Evolutionary conservation across 2,113 vertebrate species (phyloP).

Genomic region (Ptilonorhynchus violaceus): DNA sequence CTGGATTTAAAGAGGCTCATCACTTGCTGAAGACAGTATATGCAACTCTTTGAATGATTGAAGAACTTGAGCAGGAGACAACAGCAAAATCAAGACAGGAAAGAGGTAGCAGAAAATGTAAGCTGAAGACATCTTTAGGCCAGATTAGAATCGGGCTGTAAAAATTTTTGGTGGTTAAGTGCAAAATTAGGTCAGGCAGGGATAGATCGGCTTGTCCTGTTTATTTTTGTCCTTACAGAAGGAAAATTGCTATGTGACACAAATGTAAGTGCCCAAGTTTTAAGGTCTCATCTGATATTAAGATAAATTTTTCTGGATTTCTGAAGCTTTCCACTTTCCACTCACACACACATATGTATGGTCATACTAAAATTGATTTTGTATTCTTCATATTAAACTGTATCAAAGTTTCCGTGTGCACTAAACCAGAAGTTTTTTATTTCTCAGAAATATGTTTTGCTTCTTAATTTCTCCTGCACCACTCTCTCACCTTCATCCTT

Average conservation of each 20-base stretch:
- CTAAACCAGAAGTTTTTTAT: not conserved
- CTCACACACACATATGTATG: no score
- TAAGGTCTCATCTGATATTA: not conserved
- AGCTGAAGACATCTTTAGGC: not conserved
- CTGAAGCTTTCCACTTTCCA: no score
- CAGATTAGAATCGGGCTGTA: not conserved
- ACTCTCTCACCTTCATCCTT: not conserved
- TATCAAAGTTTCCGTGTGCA: not conserved
- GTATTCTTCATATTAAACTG: not conserved
- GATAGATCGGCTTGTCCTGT: not conserved
- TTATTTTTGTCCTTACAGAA: not conserved
- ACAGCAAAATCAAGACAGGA: not conserved
- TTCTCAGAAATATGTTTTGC: not conserved
- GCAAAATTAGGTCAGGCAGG: not conserved
- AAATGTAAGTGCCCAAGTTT: not conserved
- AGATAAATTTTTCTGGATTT: not conserved
- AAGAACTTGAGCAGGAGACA: not conserved
- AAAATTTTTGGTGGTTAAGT: not conserved
- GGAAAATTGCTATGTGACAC: not conserved
- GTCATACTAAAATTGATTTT: not conserved
- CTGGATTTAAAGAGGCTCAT: not conserved
- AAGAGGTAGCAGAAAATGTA: not conserved
- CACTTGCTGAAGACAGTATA: not conserved
- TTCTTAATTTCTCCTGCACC: not conserved
- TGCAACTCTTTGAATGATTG: not conserved